Conservation (phyloP, 2,797 vertebrate genomes). For the Hoplostethus atlanticus region DNA sequence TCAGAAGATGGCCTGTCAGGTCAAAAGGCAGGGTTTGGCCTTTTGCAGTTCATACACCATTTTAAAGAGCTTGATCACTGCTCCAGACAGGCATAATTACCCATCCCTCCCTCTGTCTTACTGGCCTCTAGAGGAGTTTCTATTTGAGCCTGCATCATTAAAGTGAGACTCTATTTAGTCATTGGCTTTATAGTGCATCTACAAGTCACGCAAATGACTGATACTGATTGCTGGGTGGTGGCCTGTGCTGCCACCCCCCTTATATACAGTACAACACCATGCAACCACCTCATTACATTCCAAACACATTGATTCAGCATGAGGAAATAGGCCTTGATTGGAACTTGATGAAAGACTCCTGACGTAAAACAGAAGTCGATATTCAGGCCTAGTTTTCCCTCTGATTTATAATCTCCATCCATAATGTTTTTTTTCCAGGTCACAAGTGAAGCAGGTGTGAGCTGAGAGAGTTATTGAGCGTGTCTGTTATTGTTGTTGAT, state of each 20-base stretch:
- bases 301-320: not conserved
- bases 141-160: conserved; percentile 16
- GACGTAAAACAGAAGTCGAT: conserved; percentile 30
- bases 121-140: not conserved
- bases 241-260: not conserved
- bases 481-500: conserved; percentile 23
- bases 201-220: not conserved
- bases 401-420: conserved; percentile 24
- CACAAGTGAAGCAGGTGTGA: conserved; percentile 34
- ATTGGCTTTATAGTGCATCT: not conserved
- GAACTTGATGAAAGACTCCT: conserved; percentile 47
- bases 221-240: not conserved
- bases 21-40: conserved; percentile 42
- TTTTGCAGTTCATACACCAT: conserved; percentile 48
- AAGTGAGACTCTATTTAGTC: conserved; percentile 8
- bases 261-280: not conserved
- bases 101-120: not conserved
- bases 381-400: conserved; percentile 17
- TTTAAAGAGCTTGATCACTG: conserved; percentile 27
- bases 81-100: conserved; percentile 41
- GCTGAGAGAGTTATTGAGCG: conserved; percentile 15
- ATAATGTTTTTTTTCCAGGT: conserved; percentile 19
- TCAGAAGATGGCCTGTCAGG: conserved; percentile 28
- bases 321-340: conserved; percentile 38
- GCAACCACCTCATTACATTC: conserved; percentile 6